phyloP scores from a whole-genome alignment of 2,797 vertebrate genomes.

The Pseudopleuronectes americanus region DNA sequence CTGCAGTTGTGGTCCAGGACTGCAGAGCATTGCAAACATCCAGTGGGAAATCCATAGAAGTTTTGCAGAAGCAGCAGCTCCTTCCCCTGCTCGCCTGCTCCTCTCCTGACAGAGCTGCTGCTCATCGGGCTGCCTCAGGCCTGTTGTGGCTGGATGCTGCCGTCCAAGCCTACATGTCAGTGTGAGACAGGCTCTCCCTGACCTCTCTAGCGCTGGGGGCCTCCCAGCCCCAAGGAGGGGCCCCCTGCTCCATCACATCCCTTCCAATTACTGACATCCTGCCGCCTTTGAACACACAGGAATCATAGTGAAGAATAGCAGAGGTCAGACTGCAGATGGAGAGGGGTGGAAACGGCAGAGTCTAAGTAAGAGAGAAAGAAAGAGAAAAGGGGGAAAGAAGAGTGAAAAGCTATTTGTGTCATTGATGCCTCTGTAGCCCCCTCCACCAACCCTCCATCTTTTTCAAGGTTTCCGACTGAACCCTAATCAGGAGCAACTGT shows the following conservation, averaged over 20 bases:
- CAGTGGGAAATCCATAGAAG: conserved; percentile 47
- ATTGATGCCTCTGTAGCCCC: conserved; percentile 78
- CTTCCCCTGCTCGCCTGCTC: conserved; percentile 47
- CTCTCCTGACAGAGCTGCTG: conserved; percentile 68
- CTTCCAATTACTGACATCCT: conserved; percentile 86
- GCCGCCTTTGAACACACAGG: conserved; percentile 83
- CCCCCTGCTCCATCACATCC: conserved; percentile 82
- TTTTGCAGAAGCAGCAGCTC: conserved; percentile 46
- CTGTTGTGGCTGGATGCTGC: conserved; percentile 81
- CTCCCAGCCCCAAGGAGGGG: conserved; percentile 73
- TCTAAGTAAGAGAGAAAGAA: conserved; percentile 76
- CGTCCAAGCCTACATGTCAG: conserved; percentile 78
- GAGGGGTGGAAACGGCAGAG: conserved; percentile 78
- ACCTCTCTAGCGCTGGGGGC: conserved; percentile 79
- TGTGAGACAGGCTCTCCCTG: conserved; percentile 79
- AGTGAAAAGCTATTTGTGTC: conserved; percentile 84
- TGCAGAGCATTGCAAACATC: conserved; percentile 31
- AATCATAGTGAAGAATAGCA: conserved; percentile 85
- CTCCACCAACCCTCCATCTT: conserved; percentile 64
- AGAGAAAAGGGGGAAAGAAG: conserved; percentile 69
- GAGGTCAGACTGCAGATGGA: conserved; percentile 88
- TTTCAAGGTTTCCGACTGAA: conserved; percentile 76
- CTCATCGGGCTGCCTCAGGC: conserved; percentile 74
- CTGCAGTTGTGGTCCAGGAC: conserved; percentile 17
- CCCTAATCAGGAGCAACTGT: conserved; percentile 86